Percentiles rank a stretch among this genome's conserved stretches.
These are phyloP conservation scores for Terrapene triunguis DNA, from an alignment of 2,113 vertebrate genomes.

Conservation along the genomic window DNA sequence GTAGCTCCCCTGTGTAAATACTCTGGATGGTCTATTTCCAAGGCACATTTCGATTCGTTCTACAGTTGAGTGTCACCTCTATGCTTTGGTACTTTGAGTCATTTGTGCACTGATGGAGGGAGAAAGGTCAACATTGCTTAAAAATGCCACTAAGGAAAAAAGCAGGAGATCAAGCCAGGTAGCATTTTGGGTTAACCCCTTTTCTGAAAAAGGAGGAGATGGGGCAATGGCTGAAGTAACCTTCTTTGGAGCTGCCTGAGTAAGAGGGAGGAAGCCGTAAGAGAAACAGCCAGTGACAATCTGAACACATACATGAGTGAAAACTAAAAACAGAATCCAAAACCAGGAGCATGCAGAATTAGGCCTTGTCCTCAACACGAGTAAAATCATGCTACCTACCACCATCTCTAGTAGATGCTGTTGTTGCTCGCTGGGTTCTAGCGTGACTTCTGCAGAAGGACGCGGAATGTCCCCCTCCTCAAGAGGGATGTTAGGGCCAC, in stretches of 20 bases:
- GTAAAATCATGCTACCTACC: accelerated
- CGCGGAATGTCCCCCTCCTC: accelerated
- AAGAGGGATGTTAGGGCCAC: no score
- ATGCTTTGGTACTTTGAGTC: not conserved
- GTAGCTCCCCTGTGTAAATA: not conserved
- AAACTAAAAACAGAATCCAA: conserved; percentile 22
- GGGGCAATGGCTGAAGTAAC: not conserved
- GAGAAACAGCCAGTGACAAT: not conserved
- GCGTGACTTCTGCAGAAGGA: accelerated
- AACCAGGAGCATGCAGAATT: not conserved
- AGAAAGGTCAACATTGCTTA: no score
- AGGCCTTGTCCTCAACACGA: not conserved
- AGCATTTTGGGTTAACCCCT: no score
- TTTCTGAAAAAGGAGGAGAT: not conserved
- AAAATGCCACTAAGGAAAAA: no score
- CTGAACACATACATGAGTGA: not conserved
- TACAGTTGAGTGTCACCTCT: not conserved
- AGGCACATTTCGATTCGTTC: not conserved
- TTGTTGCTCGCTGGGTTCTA: accelerated
- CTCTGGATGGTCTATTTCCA: not conserved
- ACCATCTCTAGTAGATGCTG: accelerated
- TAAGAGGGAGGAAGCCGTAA: no score
- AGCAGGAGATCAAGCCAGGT: no score
- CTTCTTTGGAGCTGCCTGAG: not conserved
- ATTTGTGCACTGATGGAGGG: not conserved